Base-by-base conservation (phyloP, 2,888 invertebrate species). In the Meghimatium bilineatum region DNA sequence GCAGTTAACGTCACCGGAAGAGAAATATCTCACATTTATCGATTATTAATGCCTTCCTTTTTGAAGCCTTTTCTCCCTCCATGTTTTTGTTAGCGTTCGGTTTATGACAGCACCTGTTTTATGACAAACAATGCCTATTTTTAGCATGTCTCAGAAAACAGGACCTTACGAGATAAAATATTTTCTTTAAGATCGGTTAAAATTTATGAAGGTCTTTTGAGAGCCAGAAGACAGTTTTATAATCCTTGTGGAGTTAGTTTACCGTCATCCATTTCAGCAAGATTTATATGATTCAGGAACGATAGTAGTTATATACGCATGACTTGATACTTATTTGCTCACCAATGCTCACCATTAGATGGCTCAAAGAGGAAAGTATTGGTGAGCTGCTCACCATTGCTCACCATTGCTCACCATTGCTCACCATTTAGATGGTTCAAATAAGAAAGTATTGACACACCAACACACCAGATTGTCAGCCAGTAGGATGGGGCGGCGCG, bases 11-110 rank as follows among this genome's bases (percentile, higher is more conserved):
- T 79, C 79, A 49, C 79, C 63, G 49, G 32, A 17, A 29, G 23
- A 79, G 79, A 79, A 67, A 32, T 49, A 52, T n/a, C 69, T 79
- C 49, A 8, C 17, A 29, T 79, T 79, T 79, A 79, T 79, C 49
- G 63, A 56, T 49, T 79, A 79, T 79, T 79, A 79, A 79, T 49
- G 79, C 67, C 67, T 78, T 78, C 29, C 63, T 79, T 76, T 44
- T 38, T 20, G 49, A 63, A 29, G 10, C 17, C 69, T 32, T 67
- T 79, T 44, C 44, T 44, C 26, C 32, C 26, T n/a, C 63, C n/a
- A 1, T 14, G 23, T 23, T 60, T 77, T 77, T 74, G 52, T 74
- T 14, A 32, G 74, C 32, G 38, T 26, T n/a, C 8, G n/a, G 34
- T 79, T 66, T 44, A 79, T 67, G 29, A 67, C 10, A 67, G 79